These are phyloP conservation scores for Geopemphigus sp. DNA, from an alignment of 1,140 invertebrate genomes.

Conservation along the genomic window DNA sequence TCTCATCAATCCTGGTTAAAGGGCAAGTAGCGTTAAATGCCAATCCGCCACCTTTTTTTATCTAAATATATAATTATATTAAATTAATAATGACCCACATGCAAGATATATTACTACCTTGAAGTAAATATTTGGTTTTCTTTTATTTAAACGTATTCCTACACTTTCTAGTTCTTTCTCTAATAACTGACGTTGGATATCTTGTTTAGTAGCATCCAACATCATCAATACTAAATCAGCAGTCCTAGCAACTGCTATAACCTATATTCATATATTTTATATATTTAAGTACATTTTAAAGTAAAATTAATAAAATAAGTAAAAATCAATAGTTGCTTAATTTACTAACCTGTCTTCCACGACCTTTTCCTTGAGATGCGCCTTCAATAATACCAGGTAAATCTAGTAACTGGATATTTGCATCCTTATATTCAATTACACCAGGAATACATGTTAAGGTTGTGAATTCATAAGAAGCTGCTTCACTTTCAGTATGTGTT, in stretches of 20 bases:
- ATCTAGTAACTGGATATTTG: slow-evolving; percentile 97
- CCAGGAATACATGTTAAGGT: slow-evolving; percentile 99
- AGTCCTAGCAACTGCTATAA: slow-evolving; percentile 94
- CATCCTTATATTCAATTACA: slow-evolving; percentile 96
- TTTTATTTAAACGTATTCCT: slow-evolving; percentile 91
- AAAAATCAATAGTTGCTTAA: background rate
- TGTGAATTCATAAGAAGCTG: slow-evolving; percentile 98
- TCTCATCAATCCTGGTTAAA: slow-evolving; percentile 92
- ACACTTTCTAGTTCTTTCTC: slow-evolving; percentile 95
- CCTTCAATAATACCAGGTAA: slow-evolving; percentile 97
- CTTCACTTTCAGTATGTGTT: slow-evolving; percentile 92
- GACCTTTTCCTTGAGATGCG: slow-evolving; percentile 82
- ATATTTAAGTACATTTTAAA: background rate
- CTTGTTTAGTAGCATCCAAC: slow-evolving; percentile 96
- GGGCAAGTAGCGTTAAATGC: slow-evolving; percentile 97
- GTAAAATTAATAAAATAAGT: background rate
- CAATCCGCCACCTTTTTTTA: slow-evolving; percentile 96
- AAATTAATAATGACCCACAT: too few species aligned
- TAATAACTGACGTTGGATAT: slow-evolving; percentile 84
- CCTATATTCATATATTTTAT: slow-evolving; percentile 59
- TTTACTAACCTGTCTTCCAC: slow-evolving; percentile 70
- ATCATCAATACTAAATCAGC: slow-evolving; percentile 98
- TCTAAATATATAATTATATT: slow-evolving; percentile 57
- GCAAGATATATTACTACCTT: slow-evolving; percentile 65
- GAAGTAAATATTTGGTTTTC: slow-evolving; percentile 96